Base-by-base conservation (phyloP, 2,888 invertebrate species). In the Pachycephus smyrnensis region DNA sequence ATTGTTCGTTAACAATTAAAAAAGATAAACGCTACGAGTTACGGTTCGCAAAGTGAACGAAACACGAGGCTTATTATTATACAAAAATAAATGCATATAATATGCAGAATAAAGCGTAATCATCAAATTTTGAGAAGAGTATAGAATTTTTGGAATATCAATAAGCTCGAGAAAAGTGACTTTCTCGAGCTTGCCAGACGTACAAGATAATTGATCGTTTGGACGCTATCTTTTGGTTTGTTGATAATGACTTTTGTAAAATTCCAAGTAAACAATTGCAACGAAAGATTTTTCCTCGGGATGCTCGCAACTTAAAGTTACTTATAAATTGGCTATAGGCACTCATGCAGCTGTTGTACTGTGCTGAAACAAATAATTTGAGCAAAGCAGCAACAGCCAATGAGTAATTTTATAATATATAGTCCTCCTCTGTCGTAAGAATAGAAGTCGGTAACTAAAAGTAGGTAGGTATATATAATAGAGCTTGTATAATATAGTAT, bases 401-500 rank as follows among this genome's bases (percentile, higher is more conserved):
- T 81, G 80, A 82, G 75, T 31, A 76, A 82, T 82, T 80, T 77
- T 81, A 82, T 83, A 82, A 82, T 80, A 84, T 82, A 87, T 84
- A 88, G 88, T 88, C 86, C 85, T 84, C 84, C 84, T 89, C 85
- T 83, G 88, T 90, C 86, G 80, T 86, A 86, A 85, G 85, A 83
- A 82, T 86, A 88, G 82, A 86, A 84, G 86, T 89, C 88, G 84
- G 88, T 89, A 90, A 90, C 90, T 90, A 89, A 90, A 89, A 87
- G 86, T 90, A 88, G 81, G 80, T 84, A 82, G 84, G 86, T 84
- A 82, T 82, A 82, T 89, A 88, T 87, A 40, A 88, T 89, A 89
- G 82, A 84, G 83, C 83, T 88, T 87, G 87, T 87, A 86, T 88
- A 89, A 88, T 78, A 69, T 85, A 88, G 88, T 88, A 88, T 87